phyloP scores from a whole-genome alignment of 2,797 vertebrate genomes.

The Anguilla obscura region DNA sequence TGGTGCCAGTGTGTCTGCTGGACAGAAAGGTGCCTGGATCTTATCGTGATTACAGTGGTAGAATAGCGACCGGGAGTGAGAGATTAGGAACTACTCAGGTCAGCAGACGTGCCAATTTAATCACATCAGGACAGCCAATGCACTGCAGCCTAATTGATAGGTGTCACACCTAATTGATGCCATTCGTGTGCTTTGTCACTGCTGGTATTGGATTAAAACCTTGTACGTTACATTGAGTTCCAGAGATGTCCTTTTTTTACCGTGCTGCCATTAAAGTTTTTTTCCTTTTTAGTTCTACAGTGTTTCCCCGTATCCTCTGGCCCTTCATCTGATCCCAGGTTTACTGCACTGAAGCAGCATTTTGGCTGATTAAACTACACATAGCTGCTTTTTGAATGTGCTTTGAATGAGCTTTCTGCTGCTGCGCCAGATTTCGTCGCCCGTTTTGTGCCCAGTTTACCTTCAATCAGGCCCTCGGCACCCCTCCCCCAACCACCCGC shows the following conservation, averaged over 20 bases:
- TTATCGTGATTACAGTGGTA: neutral
- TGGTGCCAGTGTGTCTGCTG: too few relatives aligned
- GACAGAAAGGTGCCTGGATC: too few relatives aligned
- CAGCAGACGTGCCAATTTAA: neutral
- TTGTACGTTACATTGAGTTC: too few relatives aligned
- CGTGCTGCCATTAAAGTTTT: neutral
- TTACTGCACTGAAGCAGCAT: neutral
- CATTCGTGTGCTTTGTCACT: too few relatives aligned
- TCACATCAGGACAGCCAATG: neutral
- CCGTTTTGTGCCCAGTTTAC: neutral
- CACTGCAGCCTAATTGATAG: neutral
- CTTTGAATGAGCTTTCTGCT: neutral
- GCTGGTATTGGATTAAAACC: too few relatives aligned
- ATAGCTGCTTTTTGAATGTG: neutral
- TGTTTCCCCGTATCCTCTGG: neutral
- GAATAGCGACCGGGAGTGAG: neutral
- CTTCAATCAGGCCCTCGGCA: too few relatives aligned
- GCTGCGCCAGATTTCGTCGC: neutral
- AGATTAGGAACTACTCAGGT: neutral
- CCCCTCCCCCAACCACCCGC: neutral
- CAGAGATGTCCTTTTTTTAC: too few relatives aligned
- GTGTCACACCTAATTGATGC: neutral
- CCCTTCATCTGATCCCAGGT: neutral
- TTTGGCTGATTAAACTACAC: neutral
- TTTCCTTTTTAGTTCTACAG: neutral